Conservation (phyloP, 2,797 vertebrate genomes). For the Hylomyscus alleni region DNA sequence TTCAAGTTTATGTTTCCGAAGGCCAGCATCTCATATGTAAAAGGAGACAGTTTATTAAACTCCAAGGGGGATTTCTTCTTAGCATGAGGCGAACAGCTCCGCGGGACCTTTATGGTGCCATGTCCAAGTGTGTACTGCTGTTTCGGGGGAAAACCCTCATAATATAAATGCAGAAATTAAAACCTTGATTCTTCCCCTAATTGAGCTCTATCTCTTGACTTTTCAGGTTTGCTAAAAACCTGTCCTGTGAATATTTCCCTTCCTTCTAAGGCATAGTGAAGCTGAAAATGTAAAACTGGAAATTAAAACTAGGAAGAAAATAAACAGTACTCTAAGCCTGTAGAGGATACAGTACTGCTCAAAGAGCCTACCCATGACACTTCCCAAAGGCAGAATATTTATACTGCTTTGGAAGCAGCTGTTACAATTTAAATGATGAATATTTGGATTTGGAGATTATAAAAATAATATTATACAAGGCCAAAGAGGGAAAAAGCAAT, state of each 20-base stretch:
- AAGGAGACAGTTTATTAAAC: conserved; percentile 31
- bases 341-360: neutral
- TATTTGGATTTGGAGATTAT: conserved; percentile 3
- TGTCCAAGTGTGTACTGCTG: neutral
- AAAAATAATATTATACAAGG: neutral
- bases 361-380: neutral
- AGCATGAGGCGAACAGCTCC: conserved; percentile 10
- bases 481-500: neutral
- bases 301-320: conserved; percentile 56
- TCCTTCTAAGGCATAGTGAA: conserved; percentile 1
- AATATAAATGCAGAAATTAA: neutral
- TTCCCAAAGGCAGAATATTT: neutral
- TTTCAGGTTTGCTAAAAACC: neutral
- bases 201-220: neutral
- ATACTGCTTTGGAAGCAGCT: conserved; percentile 41
- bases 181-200: conserved; percentile 12
- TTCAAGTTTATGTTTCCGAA: conserved; percentile 39
- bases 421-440: conserved; percentile 27
- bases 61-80: conserved; percentile 40
- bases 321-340: conserved; percentile 3
- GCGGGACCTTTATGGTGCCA: conserved; percentile 26
- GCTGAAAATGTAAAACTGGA: conserved; percentile 16
- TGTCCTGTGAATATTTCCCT: neutral
- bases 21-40: conserved; percentile 20
- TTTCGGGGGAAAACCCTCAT: conserved; percentile 1